Base-by-base conservation (phyloP, 2,113 vertebrate genomes). In the Azemiops feae region DNA sequence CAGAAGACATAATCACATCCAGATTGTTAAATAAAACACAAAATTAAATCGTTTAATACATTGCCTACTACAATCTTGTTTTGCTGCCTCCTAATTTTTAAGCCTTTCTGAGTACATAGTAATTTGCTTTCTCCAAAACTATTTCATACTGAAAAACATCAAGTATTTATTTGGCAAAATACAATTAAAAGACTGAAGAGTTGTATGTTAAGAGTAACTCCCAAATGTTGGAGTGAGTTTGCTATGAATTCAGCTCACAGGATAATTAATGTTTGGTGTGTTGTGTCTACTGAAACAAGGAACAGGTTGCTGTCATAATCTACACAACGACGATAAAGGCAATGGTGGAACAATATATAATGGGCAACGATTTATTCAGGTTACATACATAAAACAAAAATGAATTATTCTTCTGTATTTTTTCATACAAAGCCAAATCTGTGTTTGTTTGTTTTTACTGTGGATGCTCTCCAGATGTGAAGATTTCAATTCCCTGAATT, bases 111-210 rank as follows among this genome's bases (percentile, higher is more conserved):
- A 92, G 5, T 0, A 93, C 10, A 93, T 23, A n/a, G n/a, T n/a
- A 53, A n/a, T 88, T 95, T 94, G 0, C 85, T 20, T 93, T 91
- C 23, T 92, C 58, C 81, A 60, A 95, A 94, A 92, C 7, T 39
- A 30, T 92, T 85, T 90, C 85, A 81, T 50, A 54, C 58, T 45
- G 9, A 87, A 92, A 92, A 45, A 69, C 92, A 50, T 87, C 91
- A 95, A 90, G 43, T 89, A 54, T 43, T 92, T 53, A 55, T 55
- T 94, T 90, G 95, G 91, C 94, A 91, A 94, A 81, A 87, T 88
- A 57, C 58, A 94, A 92, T 50, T 69, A 16, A n/a, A 93, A 39
- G 93, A 25, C 8, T 43, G 87, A 64, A 95, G 60, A 60, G 11
- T 91, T 0, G 0, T 11, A 81, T 0, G 0, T 52, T 85, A 90